Base-by-base conservation (phyloP, 2,888 invertebrate genomes). In the Papilio gigon region DNA sequence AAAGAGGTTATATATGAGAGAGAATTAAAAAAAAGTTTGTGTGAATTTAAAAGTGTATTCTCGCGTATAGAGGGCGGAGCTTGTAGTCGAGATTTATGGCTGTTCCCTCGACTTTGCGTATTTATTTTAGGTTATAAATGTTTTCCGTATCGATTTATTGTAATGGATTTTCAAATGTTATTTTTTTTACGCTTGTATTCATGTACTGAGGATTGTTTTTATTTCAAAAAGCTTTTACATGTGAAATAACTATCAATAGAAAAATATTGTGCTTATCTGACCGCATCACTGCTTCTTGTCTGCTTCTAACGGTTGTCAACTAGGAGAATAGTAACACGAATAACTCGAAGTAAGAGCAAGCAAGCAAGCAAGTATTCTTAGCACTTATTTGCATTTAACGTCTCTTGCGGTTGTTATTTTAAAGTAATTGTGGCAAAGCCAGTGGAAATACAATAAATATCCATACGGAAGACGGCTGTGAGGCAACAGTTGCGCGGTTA, bases 111-210 rank as follows among this genome's bases (percentile, higher is more conserved):
- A 42, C 61, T 62, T 67, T 25, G 62, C 61, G 27, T 67, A 67
- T 67, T 67, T 67, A 61, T 67, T 50, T 67, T 30, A 53, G 67
- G 67, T 44, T 40, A 61, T 67, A 56, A 67, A 65, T 65, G 65
- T 56, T 56, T 56, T 30, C 30, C 27, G 65, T 40, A 65, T 65
- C 37, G 56, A 65, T 40, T 63, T 63, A 65, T 40, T 63, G 33
- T 47, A 47, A 63, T 63, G 62, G 62, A 53, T 30, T 53, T 50
- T 53, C 53, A 27, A 53, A 27, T 27, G 53, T 53, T 53, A 53
- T 30, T 53, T 53, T 53, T n/a, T 53, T 30, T 30, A 53, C 30
- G 53, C 17, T 9, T 30, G n/a, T 53, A 30, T 53, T 53, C 30
- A 53, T 53, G 30, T 47, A 47, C 22, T 47, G 22, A 30, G n/a